Base-by-base conservation (phyloP, 2,113 vertebrate genomes). In the Alligator sinensis region DNA sequence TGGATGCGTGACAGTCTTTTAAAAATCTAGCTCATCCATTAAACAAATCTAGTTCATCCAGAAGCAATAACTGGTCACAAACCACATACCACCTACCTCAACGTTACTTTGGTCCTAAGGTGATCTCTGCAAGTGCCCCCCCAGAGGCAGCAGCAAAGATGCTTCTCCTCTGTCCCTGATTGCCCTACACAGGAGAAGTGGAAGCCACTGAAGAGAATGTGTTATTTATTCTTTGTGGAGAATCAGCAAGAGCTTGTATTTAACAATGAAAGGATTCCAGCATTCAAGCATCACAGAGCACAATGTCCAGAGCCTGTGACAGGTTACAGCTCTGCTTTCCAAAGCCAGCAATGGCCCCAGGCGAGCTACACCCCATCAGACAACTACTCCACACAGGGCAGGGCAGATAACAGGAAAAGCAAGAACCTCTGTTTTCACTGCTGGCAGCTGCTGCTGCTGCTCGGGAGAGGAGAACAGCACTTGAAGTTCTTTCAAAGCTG, bases 221-320 rank as follows among this genome's bases (percentile, higher is more conserved):
- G 70, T 1, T 68, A 88, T 77, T 1, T 68, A 88, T 77, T 38
- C 1, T 19, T 66, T 12, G 15, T 38, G 13, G 4, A 19, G 19
- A 59, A n/a, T 5, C n/a, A 83, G 25, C 9, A 47, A 7, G 47
- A 12, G 8, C 2, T 77, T 88, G 80, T 28, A 61, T n/a, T 86
- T 74, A 78, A 66, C 58, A 38, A 77, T 1, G 77, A 4, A 12
- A 55, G 84, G 13, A 9, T 91, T 27, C 6, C 27, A 74, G 58
- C 75, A 59, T 68, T 78, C 1, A 21, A 1, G 18, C 25, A 21
- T 15, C 18, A 28, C 0, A 1, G 62, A 62, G 66, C 11, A 4
- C 10, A 28, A 9, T 74, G 14, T 27, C 54, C 1, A 19, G 90
- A 87, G 72, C 58, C 82, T 84, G 15, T 15, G 3, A 1, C 5